Base-by-base conservation (phyloP, 2,797 vertebrate species). In the Spea hammondii region DNA sequence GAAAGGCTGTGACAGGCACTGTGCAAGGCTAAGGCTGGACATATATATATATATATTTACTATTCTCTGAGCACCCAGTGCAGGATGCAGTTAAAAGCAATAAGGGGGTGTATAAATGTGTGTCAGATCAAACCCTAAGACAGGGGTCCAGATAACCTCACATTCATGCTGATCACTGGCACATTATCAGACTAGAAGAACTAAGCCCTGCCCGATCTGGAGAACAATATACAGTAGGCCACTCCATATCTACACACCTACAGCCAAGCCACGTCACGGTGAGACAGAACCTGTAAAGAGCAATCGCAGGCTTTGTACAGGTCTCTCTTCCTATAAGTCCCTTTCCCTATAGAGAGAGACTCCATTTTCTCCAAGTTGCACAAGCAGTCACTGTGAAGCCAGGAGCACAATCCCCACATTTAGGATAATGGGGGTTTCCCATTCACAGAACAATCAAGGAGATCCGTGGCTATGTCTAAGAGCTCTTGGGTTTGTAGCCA, bases 221-320 rank as follows among this genome's bases (percentile, higher is more conserved):
- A 67, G 50, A 62, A 17, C 65, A 69, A 53, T 69, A 62, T 62
- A 55, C 9, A 53, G 14, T 66, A 57, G 51, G 6, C 67, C 55
- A 50, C 55, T 57, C 72, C 49, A 7, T 6, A 8, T 8, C 65
- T 60, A 80, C 79, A 80, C 68, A 75, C 64, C 50, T 67, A 14
- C 55, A 79, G 62, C 55, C 71, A 65, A 4, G 17, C 57, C 70
- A 80, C 66, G 50, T 72, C 68, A 77, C 44, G 62, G 17, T 68
- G 75, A 55, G 72, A 62, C 76, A 71, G 53, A 71, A 51, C 76
- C 76, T 70, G 60, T 49, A 65, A 47, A 51, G 32, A 46, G 72
- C 53, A 49, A 32, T 32, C 32, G 32, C 48, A 11, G 65, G 14
- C 4, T 45, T 11, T 11, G 10, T 11, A 53, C 51, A 53, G 6